These are phyloP conservation scores for Penaeus japonicus DNA, from an alignment of 1,140 invertebrate genomes.

Conservation along the genomic window DNA sequence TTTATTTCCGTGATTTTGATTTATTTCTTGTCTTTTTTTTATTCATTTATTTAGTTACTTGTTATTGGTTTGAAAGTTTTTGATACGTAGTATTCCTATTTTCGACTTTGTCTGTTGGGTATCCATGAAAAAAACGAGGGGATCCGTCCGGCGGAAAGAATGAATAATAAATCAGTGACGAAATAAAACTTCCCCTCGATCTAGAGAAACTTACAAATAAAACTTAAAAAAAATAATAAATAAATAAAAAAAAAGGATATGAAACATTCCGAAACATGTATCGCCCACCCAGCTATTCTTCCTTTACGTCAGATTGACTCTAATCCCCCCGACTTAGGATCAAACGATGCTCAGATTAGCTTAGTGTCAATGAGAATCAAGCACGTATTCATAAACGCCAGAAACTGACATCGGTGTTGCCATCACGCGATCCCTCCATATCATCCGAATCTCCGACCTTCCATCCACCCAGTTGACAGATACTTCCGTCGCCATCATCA, in stretches of 20 bases:
- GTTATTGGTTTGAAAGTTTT: too few species aligned
- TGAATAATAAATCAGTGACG: too few species aligned
- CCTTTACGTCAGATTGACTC: constrained; percentile 7
- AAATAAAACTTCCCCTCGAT: too few species aligned
- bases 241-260: not conserved
- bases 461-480: not conserved
- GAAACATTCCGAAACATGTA: not conserved
- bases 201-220: too few species aligned
- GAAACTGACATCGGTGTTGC: constrained; percentile 23
- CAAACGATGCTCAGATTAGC: constrained; percentile 53
- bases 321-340: constrained; percentile 40
- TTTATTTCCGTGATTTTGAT: too few species aligned
- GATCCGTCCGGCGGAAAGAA: too few species aligned
- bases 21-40: too few species aligned
- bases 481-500: not conserved
- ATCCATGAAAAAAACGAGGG: too few species aligned
- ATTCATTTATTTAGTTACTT: too few species aligned
- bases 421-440: not conserved
- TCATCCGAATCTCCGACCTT: not conserved
- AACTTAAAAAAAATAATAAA: too few species aligned
- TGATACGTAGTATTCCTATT: too few species aligned
- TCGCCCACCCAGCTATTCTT: constrained; percentile 10
- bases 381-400: constrained; percentile 43
- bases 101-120: too few species aligned
- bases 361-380: constrained; percentile 55